Evolutionary conservation across 2,797 vertebrate species (phyloP), one percentile per base, ranked within the genome.

Genomic region (Lepus oiostolus): DNA sequence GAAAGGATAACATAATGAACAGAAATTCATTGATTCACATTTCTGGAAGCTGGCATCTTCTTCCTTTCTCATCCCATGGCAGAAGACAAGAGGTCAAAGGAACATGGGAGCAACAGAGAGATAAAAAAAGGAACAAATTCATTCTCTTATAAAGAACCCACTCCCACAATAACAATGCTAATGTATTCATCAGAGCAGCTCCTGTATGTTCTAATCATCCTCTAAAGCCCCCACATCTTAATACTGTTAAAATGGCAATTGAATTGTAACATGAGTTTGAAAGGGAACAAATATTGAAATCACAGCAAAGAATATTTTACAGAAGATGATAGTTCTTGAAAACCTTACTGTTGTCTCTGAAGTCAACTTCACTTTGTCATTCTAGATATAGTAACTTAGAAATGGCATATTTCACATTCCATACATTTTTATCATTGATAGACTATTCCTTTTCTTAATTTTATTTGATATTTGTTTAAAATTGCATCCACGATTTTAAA

Each of bases 361-460:
- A 80, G 88, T 92, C 28, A 91, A 30, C 47, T 96, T 21, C 30
- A 86, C 35, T 83, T 86, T 92, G 42, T 91, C 84, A 94, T 84
- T 89, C 38, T 85, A 30, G 12, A 42, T 77, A 91, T 35, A 67
- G n/a, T 75, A 32, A 91, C 58, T 87, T 87, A 83, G 32, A 95
- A 95, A 77, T 88, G 81, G 47, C n/a, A 62, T 93, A 79, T 84
- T 96, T 93, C 54, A 93, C 63, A 81, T 92, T 88, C 35, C 30
- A 38, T 63, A 83, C 7, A 68, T 85, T 88, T 96, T 68, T 22
- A 86, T 47, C 79, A 86, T n/a, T 96, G 88, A 70, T 16, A 86
- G 42, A 86, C 68, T 92, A 95, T 87, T 94, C n/a, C 82, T 97
- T 96, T 89, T 92, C 35, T 90, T 89, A 42, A 85, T 58, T 13